Conservation (phyloP, 2,113 vertebrate genomes). For the Stercorarius parasiticus region DNA sequence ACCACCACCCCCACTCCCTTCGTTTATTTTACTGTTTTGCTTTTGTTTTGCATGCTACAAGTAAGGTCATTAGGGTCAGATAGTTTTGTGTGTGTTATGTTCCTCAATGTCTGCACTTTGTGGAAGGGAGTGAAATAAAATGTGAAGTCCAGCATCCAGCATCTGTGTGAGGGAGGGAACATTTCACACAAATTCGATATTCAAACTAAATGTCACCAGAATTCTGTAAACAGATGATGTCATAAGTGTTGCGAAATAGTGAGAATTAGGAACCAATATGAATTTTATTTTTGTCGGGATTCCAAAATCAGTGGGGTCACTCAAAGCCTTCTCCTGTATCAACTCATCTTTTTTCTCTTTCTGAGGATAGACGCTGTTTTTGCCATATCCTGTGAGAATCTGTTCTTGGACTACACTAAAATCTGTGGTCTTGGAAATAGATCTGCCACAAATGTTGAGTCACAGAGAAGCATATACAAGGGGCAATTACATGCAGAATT, state of each 20-base stretch:
- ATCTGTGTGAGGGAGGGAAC: background rate
- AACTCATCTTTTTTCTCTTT: background rate
- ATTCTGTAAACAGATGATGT: background rate
- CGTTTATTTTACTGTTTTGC: slow-evolving; percentile 31
- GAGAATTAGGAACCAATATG: background rate
- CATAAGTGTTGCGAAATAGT: background rate
- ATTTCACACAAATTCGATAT: background rate
- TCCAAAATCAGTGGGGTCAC: background rate
- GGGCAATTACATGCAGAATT: background rate
- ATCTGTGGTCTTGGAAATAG: background rate
- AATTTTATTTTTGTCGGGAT: background rate
- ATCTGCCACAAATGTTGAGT: background rate
- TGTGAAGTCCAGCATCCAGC: background rate
- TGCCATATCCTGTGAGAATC: background rate
- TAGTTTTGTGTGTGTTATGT: background rate
- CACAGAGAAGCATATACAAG: background rate
- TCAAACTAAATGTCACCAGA: background rate
- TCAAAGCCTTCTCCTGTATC: background rate
- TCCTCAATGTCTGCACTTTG: background rate
- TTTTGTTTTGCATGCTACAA: slow-evolving; percentile 15
- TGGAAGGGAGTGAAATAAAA: background rate
- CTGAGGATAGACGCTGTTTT: background rate
- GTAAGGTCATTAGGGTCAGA: slow-evolving; percentile 26
- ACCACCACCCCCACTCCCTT: background rate
- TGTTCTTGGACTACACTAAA: background rate